These are phyloP conservation scores for Ctenopoma kingsleyae DNA, from an alignment of 2,797 vertebrate genomes.

Conservation along the genomic window DNA sequence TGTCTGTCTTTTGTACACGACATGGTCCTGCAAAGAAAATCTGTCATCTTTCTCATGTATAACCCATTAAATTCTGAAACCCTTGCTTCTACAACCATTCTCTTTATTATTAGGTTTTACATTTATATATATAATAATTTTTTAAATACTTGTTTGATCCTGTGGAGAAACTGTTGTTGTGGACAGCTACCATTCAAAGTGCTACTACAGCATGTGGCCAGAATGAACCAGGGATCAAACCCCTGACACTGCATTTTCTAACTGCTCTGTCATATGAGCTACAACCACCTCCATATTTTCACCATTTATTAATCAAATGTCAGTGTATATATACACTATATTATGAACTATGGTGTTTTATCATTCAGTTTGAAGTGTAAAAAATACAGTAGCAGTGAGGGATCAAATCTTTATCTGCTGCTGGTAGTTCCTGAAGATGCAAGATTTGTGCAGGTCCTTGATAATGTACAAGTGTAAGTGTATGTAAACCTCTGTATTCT, in stretches of 20 bases:
- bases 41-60: constrained; percentile 1
- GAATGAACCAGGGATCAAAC: no score
- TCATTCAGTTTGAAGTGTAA: neutral
- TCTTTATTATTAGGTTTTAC: no score
- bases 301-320: neutral
- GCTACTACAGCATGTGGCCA: no score
- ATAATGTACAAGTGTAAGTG: constrained; percentile 34
- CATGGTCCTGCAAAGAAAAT: constrained; percentile 50
- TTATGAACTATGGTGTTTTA: neutral
- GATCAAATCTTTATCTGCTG: neutral
- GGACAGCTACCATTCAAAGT: no score
- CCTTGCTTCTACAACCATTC: no score
- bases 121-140: no score
- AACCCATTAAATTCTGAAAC: neutral
- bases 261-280: neutral
- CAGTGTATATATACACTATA: neutral
- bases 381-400: neutral
- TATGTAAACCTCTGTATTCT: constrained; percentile 7
- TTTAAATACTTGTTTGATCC: no score
- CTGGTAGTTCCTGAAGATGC: neutral
- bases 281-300: neutral
- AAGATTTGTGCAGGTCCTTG: constrained; percentile 41
- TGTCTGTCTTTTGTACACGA: constrained; percentile 37
- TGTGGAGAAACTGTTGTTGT: no score
- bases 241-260: no score